A percentile compares a stretch with the other conserved stretches of the same genome.
Evolutionary conservation across 2,797 vertebrate genomes (phyloP).

Genomic region (Tokudaia tokunoshimensis): DNA sequence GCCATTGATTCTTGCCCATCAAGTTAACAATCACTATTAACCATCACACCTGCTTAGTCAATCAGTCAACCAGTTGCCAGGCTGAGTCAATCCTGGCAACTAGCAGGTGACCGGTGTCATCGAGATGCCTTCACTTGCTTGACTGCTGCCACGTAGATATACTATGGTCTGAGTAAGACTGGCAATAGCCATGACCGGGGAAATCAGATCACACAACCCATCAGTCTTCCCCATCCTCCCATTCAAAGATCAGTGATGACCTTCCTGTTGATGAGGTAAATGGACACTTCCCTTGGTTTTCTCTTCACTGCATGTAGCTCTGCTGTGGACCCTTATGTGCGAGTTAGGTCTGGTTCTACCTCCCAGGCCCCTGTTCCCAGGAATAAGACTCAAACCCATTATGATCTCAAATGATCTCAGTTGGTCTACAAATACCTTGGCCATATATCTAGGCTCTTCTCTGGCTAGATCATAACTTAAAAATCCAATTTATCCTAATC

Average conservation of each 20-base stretch:
- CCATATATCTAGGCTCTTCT: not conserved
- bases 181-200: not conserved
- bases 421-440: not conserved
- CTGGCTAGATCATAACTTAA: not conserved
- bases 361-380: not conserved
- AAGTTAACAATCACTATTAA: not conserved
- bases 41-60: too few relatives aligned
- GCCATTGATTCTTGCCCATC: not conserved
- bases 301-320: not conserved
- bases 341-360: not conserved
- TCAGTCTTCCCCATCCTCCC: not conserved
- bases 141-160: not conserved
- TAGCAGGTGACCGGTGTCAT: not conserved
- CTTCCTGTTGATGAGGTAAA: not conserved
- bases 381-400: not conserved
- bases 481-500: not conserved
- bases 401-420: not conserved
- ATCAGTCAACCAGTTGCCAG: not conserved
- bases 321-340: not conserved
- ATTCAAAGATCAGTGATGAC: not conserved
- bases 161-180: not conserved
- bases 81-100: not conserved
- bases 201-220: not conserved
- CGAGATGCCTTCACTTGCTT: not conserved
- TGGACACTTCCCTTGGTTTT: not conserved